Evolutionary conservation across 2,113 vertebrate species (phyloP).

Genomic region (Collichthys lucidus): DNA sequence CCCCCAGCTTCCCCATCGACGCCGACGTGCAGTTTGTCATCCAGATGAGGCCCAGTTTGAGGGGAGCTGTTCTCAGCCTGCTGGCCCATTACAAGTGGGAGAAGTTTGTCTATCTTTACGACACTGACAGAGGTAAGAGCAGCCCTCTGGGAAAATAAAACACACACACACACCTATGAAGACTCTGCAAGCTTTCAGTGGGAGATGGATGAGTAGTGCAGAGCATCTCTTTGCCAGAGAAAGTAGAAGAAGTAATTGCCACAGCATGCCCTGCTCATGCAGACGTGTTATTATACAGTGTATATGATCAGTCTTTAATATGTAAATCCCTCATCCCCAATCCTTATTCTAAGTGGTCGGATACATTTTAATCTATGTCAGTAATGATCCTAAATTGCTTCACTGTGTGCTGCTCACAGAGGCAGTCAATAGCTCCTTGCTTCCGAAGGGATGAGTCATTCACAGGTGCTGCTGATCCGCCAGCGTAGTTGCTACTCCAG

Average conservation of each 20-base stretch:
- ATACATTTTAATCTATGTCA: constrained; percentile 69
- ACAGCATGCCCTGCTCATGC: constrained; percentile 16
- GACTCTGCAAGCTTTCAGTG: constrained; percentile 3
- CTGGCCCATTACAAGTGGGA: constrained; percentile 96
- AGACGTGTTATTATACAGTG: constrained; percentile 49
- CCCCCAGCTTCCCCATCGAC: constrained; percentile 95
- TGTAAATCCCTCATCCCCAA: constrained; percentile 65
- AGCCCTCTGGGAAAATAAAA: background rate
- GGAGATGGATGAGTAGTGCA: background rate
- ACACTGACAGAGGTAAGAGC: constrained; percentile 95
- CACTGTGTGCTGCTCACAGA: constrained; percentile 50
- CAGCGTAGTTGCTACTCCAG: constrained; percentile 47
- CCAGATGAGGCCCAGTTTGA: constrained; percentile 95
- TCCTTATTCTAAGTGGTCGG: constrained; percentile 58
- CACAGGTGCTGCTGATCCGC: constrained; percentile 73
- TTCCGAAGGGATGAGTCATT: constrained; percentile 66
- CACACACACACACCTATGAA: constrained; percentile 8
- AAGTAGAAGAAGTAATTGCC: constrained; percentile 24
- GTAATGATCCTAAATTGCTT: constrained; percentile 74
- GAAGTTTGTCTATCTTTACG: constrained; percentile 97
- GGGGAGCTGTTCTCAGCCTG: constrained; percentile 92
- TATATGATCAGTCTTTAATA: constrained; percentile 62
- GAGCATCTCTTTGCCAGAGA: constrained; percentile 23
- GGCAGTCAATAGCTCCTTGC: constrained; percentile 54
- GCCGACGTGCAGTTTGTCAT: constrained; percentile 97